phyloP scores from a whole-genome alignment of 2,113 vertebrate species.

The Gracilinanus agilis region DNA sequence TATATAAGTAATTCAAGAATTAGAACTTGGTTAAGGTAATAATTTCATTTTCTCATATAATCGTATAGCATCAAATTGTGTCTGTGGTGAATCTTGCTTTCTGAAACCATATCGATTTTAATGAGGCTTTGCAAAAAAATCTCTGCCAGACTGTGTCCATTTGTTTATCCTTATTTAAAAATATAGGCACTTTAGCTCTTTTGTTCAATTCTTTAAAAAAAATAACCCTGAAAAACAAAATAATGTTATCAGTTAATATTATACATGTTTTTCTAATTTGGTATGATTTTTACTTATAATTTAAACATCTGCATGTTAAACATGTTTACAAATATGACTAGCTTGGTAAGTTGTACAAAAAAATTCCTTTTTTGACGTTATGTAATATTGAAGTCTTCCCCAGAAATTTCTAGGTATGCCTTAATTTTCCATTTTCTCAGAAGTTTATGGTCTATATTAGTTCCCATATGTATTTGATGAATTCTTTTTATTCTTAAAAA shows the following conservation, averaged over 20 bases:
- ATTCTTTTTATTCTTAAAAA: neutral
- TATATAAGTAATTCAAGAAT: constrained; percentile 51
- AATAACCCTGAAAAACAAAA: too few relatives aligned
- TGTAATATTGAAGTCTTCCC: neutral
- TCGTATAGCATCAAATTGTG: neutral
- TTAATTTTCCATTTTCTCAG: neutral
- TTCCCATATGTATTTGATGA: neutral
- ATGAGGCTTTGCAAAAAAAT: too few relatives aligned
- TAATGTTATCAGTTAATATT: too few relatives aligned
- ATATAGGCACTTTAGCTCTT: too few relatives aligned
- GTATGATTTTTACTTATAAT: neutral
- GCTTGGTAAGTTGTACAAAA: neutral
- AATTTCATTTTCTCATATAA: constrained; percentile 52
- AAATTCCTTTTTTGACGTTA: constrained; percentile 4
- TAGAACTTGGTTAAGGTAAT: constrained; percentile 54
- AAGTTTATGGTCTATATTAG: neutral
- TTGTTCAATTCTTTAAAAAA: too few relatives aligned
- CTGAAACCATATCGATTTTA: too few relatives aligned
- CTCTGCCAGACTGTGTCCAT: too few relatives aligned
- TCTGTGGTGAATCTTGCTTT: neutral
- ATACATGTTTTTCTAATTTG: constrained; percentile 17
- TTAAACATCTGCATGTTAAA: neutral
- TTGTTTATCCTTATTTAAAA: too few relatives aligned
- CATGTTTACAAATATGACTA: constrained; percentile 6
- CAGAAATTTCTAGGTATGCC: too few relatives aligned